A percentile compares a stretch with the other conserved stretches of the same genome.
These are phyloP conservation scores for Phacellophora camtschatica DNA, from an alignment of 30 jellyfish, hydroid and myxozoan species.

Conservation along the genomic window DNA sequence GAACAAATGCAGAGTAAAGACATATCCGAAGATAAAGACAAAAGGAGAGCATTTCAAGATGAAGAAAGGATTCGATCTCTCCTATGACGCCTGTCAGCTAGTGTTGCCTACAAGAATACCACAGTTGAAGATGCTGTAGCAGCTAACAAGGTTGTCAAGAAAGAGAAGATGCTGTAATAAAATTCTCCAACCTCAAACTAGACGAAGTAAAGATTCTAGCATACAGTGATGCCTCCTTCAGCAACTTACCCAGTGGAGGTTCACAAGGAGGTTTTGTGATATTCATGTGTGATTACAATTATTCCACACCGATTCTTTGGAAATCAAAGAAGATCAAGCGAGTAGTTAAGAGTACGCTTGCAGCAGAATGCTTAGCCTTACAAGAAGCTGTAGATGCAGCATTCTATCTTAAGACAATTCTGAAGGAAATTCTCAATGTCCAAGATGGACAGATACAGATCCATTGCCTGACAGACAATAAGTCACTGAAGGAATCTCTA, in stretches of 20 bases:
- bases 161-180: too few relatives aligned
- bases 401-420: background rate
- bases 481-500: background rate
- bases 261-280: background rate
- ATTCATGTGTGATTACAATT: background rate
- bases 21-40: too few relatives aligned
- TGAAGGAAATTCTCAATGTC: background rate
- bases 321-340: background rate
- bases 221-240: constrained; percentile 1
- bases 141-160: too few relatives aligned
- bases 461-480: background rate
- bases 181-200: too few relatives aligned
- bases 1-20: too few relatives aligned
- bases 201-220: background rate
- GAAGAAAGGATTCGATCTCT: too few relatives aligned
- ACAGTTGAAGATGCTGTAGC: too few relatives aligned
- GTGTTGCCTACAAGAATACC: too few relatives aligned
- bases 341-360: background rate
- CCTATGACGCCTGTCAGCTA: too few relatives aligned
- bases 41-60: too few relatives aligned
- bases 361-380: constrained; percentile 5
- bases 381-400: background rate
- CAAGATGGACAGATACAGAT: background rate
- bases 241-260: background rate
- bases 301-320: background rate